Conservation (phyloP, 2,797 vertebrate species). For the Cyprinodon diabolis region DNA sequence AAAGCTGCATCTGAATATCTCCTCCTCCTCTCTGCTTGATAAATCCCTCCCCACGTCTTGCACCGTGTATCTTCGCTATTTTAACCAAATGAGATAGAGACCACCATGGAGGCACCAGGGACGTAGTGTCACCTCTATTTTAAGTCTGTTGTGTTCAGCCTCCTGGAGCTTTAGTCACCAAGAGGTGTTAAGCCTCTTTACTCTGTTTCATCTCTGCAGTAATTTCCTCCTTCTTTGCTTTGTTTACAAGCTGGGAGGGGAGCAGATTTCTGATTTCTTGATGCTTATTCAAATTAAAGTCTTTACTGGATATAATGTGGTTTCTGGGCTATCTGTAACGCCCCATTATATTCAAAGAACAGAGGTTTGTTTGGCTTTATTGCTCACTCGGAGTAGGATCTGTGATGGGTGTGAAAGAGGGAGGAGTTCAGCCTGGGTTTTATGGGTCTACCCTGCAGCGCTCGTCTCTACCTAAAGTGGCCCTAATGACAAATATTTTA, state of each 20-base stretch:
- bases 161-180: slow-evolving; percentile 28
- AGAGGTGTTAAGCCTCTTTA: slow-evolving; percentile 30
- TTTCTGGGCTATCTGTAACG: too few relatives aligned
- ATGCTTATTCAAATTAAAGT: too few relatives aligned
- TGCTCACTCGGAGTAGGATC: too few relatives aligned
- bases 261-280: too few relatives aligned
- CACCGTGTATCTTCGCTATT: slow-evolving; percentile 28
- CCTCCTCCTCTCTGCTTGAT: slow-evolving; percentile 9
- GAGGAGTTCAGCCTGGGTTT: too few relatives aligned
- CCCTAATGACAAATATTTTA: too few relatives aligned
- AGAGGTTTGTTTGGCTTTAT: too few relatives aligned
- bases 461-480: too few relatives aligned
- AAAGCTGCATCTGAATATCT: neutral
- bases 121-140: slow-evolving; percentile 53
- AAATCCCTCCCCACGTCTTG: neutral
- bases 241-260: neutral
- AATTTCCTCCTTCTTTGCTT: neutral
- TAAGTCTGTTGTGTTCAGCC: slow-evolving; percentile 50
- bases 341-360: too few relatives aligned
- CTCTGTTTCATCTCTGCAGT: neutral
- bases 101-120: neutral
- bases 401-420: too few relatives aligned
- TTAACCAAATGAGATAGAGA: slow-evolving; percentile 38
- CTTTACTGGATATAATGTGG: too few relatives aligned
- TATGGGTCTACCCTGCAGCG: too few relatives aligned